Percentiles rank a stretch among this genome's conserved stretches.
phyloP scores from a whole-genome alignment of 2,113 vertebrate species.

The Oceanites oceanicus region DNA sequence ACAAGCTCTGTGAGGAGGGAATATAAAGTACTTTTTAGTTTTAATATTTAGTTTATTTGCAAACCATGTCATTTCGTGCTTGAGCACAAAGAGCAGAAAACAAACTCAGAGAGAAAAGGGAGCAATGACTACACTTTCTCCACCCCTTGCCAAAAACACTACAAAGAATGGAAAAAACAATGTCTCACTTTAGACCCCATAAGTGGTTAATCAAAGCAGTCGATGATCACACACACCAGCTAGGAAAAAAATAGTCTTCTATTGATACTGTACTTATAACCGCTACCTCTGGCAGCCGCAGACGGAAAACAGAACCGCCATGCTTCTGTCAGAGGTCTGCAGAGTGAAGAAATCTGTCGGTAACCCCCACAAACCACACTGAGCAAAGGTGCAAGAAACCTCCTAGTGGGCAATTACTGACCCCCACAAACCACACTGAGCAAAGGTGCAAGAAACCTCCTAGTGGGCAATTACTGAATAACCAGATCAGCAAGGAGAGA shows the following conservation, averaged over 20 bases:
- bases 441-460: conserved; percentile 19
- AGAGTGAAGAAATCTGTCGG: neutral
- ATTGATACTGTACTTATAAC: conserved; percentile 51
- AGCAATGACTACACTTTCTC: neutral
- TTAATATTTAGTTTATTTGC: neutral
- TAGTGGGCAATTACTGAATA: neutral
- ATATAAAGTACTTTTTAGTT: neutral
- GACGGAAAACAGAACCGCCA: conserved; percentile 18
- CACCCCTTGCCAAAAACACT: conserved; percentile 30
- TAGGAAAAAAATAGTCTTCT: conserved; percentile 35
- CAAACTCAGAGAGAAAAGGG: neutral
- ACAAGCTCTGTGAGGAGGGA: neutral
- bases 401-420: neutral
- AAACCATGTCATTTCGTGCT: neutral
- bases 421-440: neutral
- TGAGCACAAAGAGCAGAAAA: neutral
- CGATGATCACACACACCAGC: neutral
- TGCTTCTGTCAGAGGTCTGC: neutral
- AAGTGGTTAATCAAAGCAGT: conserved; percentile 44
- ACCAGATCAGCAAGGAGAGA: neutral
- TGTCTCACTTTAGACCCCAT: neutral
- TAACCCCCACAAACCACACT: neutral
- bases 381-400: conserved; percentile 7
- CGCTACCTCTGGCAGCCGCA: conserved; percentile 51
- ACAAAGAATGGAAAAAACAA: conserved; percentile 32